Base-by-base conservation (phyloP, 2,797 vertebrate species). In the Chanos chanos region DNA sequence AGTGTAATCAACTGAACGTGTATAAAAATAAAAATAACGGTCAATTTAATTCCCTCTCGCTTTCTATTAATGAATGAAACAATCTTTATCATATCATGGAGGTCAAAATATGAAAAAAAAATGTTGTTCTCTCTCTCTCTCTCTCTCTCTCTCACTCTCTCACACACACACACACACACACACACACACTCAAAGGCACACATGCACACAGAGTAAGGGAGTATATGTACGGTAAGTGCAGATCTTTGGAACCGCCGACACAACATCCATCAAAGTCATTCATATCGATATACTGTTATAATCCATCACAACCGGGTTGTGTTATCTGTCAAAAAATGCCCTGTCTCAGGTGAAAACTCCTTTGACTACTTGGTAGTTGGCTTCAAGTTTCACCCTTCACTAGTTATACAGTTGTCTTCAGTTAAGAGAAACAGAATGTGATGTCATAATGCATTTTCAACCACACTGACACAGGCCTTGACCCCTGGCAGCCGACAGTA, bases 401-500 rank as follows among this genome's bases (percentile, higher is more conserved):
- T 40, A 36, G 37, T 15, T 40, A 47, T 27, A 56, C 39, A 39
- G 43, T 28, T 39, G 34, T 31, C 44, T 61, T 61, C 36, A 34
- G 31, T 24, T 44, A 7, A 21, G 36, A 49, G 39, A 36, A 47
- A 39, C 22, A 47, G 50, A 50, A 61, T 37, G 41, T 59, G 41
- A 70, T 50, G 47, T 62, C 52, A 58, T 25, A 16, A 64, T 27
- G 39, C 50, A 12, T 19, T 62, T 24, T 59, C 36, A 54, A 24
- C 15, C 27, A 5, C 48, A 28, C 28, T 36, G 60, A 66, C 66
- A 58, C 51, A 1, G 18, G 45, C n/a, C 25, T 4, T 72, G 63
- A 73, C 70, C 61, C 41, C 64, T 43, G 57, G 48, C 25, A 39
- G 57, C 57, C 58, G 48, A 64, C 36, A 16, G 70, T 62, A 73